These are phyloP conservation scores for Eupithecia pulchellata DNA, from an alignment of 2,888 invertebrate genomes.

Conservation along the genomic window DNA sequence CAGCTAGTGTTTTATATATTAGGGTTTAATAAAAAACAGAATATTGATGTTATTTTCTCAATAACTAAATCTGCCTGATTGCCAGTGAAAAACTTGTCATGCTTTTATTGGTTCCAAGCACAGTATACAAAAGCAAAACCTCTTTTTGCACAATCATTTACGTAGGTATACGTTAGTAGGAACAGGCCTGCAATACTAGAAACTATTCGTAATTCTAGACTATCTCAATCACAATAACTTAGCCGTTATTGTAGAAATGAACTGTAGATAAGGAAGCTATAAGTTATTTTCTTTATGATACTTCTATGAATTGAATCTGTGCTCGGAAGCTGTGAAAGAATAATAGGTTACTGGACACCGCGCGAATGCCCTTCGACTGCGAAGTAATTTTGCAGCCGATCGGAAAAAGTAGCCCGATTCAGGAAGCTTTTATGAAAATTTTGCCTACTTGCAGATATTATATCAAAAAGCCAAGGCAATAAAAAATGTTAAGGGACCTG, in stretches of 20 bases:
- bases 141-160: neutral
- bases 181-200: neutral
- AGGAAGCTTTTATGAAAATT: slow-evolving; percentile 51
- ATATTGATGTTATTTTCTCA: too few relatives aligned
- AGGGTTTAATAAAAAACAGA: too few relatives aligned
- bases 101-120: neutral
- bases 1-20: too few relatives aligned
- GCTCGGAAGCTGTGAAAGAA: slow-evolving; percentile 66
- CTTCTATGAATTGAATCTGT: slow-evolving; percentile 55
- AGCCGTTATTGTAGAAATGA: slow-evolving; percentile 6
- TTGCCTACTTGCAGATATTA: slow-evolving; percentile 38
- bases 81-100: neutral
- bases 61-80: neutral
- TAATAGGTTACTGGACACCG: slow-evolving; percentile 58
- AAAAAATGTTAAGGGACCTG: slow-evolving; percentile 23
- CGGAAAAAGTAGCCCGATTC: slow-evolving; percentile 55
- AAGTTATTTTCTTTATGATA: slow-evolving; percentile 37
- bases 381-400: slow-evolving; percentile 65
- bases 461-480: slow-evolving; percentile 36
- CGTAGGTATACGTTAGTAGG: neutral
- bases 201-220: neutral
- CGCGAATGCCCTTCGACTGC: slow-evolving; percentile 57
- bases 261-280: slow-evolving; percentile 23
- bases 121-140: neutral
- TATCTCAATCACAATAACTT: slow-evolving; percentile 17